phyloP scores from a whole-genome alignment of 2,888 invertebrate species.

The Sphaerophoria rueppellii region DNA sequence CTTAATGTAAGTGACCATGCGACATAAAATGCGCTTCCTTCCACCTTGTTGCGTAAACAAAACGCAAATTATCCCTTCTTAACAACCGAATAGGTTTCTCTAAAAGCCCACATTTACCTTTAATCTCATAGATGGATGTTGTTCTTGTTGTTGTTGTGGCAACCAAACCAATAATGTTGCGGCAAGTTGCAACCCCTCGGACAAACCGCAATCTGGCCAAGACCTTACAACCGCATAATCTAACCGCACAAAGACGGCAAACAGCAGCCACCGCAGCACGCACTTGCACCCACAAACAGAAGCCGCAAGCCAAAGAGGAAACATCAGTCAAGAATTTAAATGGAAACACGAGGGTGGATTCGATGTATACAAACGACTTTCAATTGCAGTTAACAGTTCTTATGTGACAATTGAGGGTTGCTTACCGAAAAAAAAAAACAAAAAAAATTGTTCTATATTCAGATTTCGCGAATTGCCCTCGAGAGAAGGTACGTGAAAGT shows the following conservation, averaged over 20 bases:
- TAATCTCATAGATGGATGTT: conserved; percentile 31
- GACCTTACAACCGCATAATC: conserved; percentile 70
- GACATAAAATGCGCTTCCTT: conserved; percentile 65
- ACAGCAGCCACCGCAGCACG: conserved; percentile 50
- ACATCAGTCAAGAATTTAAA: conserved; percentile 46
- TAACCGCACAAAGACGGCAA: conserved; percentile 63
- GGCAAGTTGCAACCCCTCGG: conserved; percentile 26
- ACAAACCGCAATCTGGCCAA: conserved; percentile 71
- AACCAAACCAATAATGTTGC: not conserved
- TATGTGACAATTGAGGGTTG: conserved; percentile 44
- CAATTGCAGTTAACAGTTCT: conserved; percentile 49
- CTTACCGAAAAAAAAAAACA: not conserved
- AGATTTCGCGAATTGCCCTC: conserved; percentile 46
- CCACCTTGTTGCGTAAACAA: conserved; percentile 73
- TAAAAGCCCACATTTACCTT: conserved; percentile 66
- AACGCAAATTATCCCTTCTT: conserved; percentile 73
- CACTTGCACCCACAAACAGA: conserved; percentile 69
- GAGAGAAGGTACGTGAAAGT: not conserved
- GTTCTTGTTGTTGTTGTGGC: conserved; percentile 18
- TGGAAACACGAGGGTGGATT: conserved; percentile 47
- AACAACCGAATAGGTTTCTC: conserved; percentile 57
- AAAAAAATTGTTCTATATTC: conserved; percentile 22
- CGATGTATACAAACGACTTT: conserved; percentile 47
- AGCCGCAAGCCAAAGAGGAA: conserved; percentile 39
- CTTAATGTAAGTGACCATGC: conserved; percentile 67